Base-by-base conservation (phyloP, 2,888 invertebrate species). In the Lordiphosa fenestrarum region DNA sequence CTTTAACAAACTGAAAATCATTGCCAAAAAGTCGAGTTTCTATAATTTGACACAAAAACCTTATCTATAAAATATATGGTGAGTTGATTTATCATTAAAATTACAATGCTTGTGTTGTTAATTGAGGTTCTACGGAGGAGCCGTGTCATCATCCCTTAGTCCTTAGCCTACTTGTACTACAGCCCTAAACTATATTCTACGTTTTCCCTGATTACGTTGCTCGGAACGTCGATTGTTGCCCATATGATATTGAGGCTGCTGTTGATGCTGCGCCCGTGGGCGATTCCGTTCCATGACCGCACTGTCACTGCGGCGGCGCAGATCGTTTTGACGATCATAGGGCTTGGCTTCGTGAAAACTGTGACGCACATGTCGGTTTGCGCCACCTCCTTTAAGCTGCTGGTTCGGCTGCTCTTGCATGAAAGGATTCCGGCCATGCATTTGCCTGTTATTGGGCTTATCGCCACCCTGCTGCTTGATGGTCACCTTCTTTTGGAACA, bases 401-500 rank as follows among this genome's bases (percentile, higher is more conserved):
- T 25, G 25, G 25, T 25, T 25, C 1, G 39, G 41, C 12, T 56
- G 3, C 3, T 75, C 80, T 0, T 57, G 35, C 6, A 37, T 19
- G 36, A 71, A 76, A 0, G 66, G 71, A 49, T 80, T 76, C 1
- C 49, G 68, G 4, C 15, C 7, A 7, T 56, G 36, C 4, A n/a
- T 19, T 23, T 36, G 65, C 9, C 36, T 25, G 0, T 44, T 36
- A 15, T 62, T 64, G 9, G 56, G 23, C 21, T 53, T 66, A 6
- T 82, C 80, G 12, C 49, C 59, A 3, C 57, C 67, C 42, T 86
- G 81, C 19, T 56, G 72, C 52, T 85, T 90, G 25, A 94, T 86
- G 25, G 89, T 88, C 23, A 95, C 70, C 33, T 90, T 89, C 67
- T 92, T 91, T 60, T 94, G 93, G 85, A 91, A 96, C 10, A 96